phyloP scores from a whole-genome alignment of 2,888 invertebrate genomes.

The Seira sanloemensis region DNA sequence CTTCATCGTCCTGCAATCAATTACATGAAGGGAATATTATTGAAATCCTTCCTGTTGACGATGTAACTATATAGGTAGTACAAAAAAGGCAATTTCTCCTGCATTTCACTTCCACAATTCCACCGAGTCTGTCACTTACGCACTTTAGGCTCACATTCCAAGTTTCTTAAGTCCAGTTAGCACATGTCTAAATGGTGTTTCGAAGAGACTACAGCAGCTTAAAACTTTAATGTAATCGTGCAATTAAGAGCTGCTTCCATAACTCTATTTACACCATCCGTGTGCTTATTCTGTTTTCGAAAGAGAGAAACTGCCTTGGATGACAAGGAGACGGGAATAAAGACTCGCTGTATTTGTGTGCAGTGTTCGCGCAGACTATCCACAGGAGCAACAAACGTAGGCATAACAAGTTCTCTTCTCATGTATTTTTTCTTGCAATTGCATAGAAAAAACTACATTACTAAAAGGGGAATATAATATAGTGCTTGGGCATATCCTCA shows the following conservation, averaged over 20 bases:
- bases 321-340: neutral
- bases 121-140: too few species aligned
- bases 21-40: too few species aligned
- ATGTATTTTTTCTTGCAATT: neutral
- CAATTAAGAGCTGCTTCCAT: neutral
- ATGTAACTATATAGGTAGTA: too few species aligned
- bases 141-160: too few species aligned
- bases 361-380: neutral
- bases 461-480: too few species aligned
- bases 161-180: neutral
- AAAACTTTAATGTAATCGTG: neutral
- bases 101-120: too few species aligned
- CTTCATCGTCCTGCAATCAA: too few species aligned
- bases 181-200: neutral
- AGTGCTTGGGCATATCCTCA: too few species aligned
- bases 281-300: neutral
- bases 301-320: neutral
- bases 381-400: constrained; percentile 4
- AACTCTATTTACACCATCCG: neutral
- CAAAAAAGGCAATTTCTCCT: too few species aligned
- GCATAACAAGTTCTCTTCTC: constrained; percentile 7
- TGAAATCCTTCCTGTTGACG: too few species aligned
- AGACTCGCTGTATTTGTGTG: too few species aligned
- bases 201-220: neutral
- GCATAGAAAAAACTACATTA: neutral